phyloP scores from a whole-genome alignment of 1,140 invertebrate genomes.

The Bilobella aurantiaca region DNA sequence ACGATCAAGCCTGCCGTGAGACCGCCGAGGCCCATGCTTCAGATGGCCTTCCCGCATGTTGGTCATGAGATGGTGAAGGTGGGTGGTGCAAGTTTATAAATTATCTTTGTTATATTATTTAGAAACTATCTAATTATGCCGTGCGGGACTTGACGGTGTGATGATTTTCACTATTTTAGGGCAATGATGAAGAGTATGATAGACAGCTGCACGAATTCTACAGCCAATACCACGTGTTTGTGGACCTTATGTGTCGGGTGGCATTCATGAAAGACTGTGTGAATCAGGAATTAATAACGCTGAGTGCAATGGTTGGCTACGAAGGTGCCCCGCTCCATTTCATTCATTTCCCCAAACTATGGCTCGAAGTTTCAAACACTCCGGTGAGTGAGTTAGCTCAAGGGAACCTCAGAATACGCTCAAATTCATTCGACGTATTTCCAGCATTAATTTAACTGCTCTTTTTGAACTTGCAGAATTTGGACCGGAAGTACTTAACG shows the following conservation, averaged over 20 bases:
- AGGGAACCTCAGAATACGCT: too few relatives aligned
- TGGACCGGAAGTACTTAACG: slow-evolving; percentile 63
- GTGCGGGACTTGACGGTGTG: too few relatives aligned
- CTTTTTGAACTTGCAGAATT: slow-evolving; percentile 50
- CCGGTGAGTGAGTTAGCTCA: too few relatives aligned
- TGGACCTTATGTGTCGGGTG: slow-evolving; percentile 80
- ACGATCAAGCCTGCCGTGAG: slow-evolving; percentile 42
- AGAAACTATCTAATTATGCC: too few relatives aligned
- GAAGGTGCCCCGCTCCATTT: slow-evolving; percentile 73
- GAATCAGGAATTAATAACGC: slow-evolving; percentile 61
- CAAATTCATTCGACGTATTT: too few relatives aligned
- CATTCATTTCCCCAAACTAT: slow-evolving; percentile 73
- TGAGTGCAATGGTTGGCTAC: slow-evolving; percentile 74
- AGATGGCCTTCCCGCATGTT: slow-evolving; percentile 74
- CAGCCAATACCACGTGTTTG: slow-evolving; percentile 67
- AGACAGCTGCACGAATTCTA: slow-evolving; percentile 64
- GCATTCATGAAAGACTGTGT: slow-evolving; percentile 43
- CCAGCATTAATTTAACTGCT: too few relatives aligned
- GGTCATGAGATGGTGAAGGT: too few relatives aligned
- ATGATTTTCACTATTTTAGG: too few relatives aligned
- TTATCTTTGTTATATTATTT: too few relatives aligned
- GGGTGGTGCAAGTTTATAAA: too few relatives aligned
- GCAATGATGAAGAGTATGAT: slow-evolving; percentile 62
- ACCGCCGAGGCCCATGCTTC: slow-evolving; percentile 69
- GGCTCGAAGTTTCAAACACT: slow-evolving; percentile 67